Percentiles rank a stretch among this genome's conserved stretches.
Conservation (phyloP, 1,140 invertebrate genomes). For the Chlorops oryzae region DNA sequence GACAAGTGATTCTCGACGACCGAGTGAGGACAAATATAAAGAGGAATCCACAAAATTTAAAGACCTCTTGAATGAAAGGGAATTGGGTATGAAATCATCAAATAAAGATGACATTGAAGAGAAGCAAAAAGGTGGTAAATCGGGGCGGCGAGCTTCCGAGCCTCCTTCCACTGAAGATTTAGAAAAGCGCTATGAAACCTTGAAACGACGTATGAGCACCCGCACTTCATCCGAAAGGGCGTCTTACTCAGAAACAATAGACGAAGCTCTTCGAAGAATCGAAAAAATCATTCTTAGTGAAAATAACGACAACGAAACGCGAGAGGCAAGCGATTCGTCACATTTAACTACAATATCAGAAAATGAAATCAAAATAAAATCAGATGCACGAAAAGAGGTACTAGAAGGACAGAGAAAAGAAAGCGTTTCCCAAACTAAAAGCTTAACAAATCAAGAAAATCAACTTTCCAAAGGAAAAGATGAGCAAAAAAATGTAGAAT, state of each 20-base stretch:
- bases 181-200: conserved; percentile 34
- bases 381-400: no score
- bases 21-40: background rate
- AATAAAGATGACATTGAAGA: background rate
- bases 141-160: conserved; percentile 32
- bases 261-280: conserved; percentile 25
- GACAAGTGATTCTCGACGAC: background rate
- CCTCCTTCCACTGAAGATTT: conserved; percentile 42
- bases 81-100: background rate
- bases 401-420: no score
- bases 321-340: no score
- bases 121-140: background rate
- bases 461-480: no score
- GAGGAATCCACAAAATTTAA: background rate
- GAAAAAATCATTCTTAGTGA: conserved; percentile 30
- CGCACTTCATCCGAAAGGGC: conserved; percentile 17
- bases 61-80: conserved; percentile 14
- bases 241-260: conserved; percentile 19
- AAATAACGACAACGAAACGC: no score
- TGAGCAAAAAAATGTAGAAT: background rate
- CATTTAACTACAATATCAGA: no score
- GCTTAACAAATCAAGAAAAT: no score
- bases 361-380: no score
- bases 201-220: conserved; percentile 38
- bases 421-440: no score